A percentile compares a stretch with the other conserved stretches of the same genome.
These are phyloP conservation scores for Zophobas morio DNA, from an alignment of 1,140 invertebrate species.

Conservation along the genomic window DNA sequence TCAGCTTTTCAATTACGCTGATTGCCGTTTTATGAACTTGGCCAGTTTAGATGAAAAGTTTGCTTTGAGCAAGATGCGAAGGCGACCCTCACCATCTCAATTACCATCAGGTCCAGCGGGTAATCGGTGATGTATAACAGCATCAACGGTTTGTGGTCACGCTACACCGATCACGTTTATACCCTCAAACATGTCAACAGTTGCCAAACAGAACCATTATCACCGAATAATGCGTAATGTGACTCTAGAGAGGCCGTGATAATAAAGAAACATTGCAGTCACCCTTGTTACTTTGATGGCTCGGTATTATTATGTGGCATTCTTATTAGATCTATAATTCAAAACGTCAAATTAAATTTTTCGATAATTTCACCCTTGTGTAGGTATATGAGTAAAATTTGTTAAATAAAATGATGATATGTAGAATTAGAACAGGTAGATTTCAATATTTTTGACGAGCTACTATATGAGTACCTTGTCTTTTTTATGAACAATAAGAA, in stretches of 20 bases:
- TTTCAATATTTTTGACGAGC: too few species aligned
- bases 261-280: conserved; percentile 24
- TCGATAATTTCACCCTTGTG: too few species aligned
- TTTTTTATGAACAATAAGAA: too few species aligned
- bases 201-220: conserved; percentile 39
- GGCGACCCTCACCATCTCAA: not conserved
- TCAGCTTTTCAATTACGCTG: conserved; percentile 30
- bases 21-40: not conserved
- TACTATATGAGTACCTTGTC: too few species aligned
- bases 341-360: too few species aligned
- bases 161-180: conserved; percentile 57
- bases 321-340: too few species aligned
- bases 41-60: not conserved
- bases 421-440: too few species aligned
- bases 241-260: conserved; percentile 9
- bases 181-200: conserved; percentile 47
- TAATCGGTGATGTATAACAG: conserved; percentile 52
- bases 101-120: conserved; percentile 9
- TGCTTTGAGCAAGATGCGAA: not conserved
- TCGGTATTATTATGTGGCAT: not conserved
- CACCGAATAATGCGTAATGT: conserved; percentile 44
- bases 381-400: too few species aligned
- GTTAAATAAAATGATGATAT: too few species aligned
- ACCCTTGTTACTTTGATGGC: not conserved
- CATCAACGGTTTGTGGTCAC: conserved; percentile 55